These are phyloP conservation scores for Brachionus sp. DNA, from an alignment of 1,140 invertebrate genomes.

Conservation along the genomic window DNA sequence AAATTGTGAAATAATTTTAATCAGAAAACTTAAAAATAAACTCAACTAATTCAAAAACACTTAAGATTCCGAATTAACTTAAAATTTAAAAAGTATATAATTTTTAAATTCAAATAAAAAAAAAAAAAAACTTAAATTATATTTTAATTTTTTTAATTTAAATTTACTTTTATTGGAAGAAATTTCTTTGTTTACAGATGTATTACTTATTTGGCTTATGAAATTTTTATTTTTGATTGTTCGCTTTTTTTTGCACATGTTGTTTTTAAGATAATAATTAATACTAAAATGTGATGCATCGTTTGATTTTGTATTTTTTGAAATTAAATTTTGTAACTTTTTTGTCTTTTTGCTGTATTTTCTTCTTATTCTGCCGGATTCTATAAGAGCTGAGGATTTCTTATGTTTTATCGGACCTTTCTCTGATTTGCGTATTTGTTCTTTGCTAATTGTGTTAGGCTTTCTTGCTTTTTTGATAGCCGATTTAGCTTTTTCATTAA, in stretches of 20 bases:
- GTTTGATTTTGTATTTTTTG: background rate
- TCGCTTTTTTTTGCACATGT: background rate
- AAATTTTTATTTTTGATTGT: conserved; percentile 20
- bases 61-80: too few species aligned
- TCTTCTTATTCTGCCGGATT: background rate
- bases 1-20: too few species aligned
- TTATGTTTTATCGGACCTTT: background rate
- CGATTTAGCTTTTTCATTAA: background rate
- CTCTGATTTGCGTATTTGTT: background rate
- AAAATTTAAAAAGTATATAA: too few species aligned
- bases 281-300: background rate
- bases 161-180: background rate
- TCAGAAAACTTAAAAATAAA: too few species aligned
- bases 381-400: background rate
- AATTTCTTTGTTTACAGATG: background rate
- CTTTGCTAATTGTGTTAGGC: background rate
- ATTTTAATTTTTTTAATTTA: background rate
- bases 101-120: background rate
- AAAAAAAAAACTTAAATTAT: background rate
- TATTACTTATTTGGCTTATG: background rate
- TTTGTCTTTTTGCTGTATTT: background rate
- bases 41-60: too few species aligned
- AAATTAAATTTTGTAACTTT: background rate
- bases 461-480: background rate
- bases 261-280: background rate